A percentile compares a stretch with the other conserved stretches of the same genome.
phyloP scores from a whole-genome alignment of 1,140 invertebrate genomes.

The Antheraea mylitta region DNA sequence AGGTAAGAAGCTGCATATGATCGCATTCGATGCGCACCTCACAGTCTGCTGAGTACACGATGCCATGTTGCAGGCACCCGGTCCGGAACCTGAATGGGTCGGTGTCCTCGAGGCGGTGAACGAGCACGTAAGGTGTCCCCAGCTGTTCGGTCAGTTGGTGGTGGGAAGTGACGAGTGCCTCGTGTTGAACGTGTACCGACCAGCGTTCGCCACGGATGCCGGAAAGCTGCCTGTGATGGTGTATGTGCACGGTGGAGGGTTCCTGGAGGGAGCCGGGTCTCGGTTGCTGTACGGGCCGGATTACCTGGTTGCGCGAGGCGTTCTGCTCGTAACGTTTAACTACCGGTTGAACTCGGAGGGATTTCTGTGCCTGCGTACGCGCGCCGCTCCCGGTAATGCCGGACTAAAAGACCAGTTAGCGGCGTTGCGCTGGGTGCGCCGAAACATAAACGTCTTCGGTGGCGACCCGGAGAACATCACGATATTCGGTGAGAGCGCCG shows the following conservation, averaged over 20 bases:
- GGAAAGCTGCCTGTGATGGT: constrained; percentile 55
- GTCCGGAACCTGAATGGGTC: constrained; percentile 73
- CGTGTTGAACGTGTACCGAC: constrained; percentile 54
- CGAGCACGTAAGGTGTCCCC: constrained; percentile 68
- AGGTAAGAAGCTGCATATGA: no score
- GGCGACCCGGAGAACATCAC: constrained; percentile 16
- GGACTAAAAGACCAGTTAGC: constrained; percentile 15
- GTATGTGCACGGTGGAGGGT: constrained; percentile 80
- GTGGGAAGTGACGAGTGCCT: constrained; percentile 54
- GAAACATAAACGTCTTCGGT: constrained; percentile 9
- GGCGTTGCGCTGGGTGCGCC: constrained; percentile 12
- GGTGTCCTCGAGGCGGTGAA: constrained; percentile 74
- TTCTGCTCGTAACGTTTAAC: constrained; percentile 11
- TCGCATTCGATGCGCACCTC: no score
- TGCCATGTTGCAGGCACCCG: constrained; percentile 65
- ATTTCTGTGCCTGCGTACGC: constrained; percentile 12
- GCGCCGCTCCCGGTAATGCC: constrained; percentile 13
- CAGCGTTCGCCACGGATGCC: constrained; percentile 22
- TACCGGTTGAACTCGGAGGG: constrained; percentile 8
- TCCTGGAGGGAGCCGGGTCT: constrained; percentile 42
- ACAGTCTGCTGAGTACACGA: neutral
- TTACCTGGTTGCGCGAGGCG: constrained; percentile 8
- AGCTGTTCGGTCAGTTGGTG: constrained; percentile 37
- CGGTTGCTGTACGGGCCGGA: constrained; percentile 13
- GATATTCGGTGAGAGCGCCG: constrained; percentile 16